Evolutionary conservation across 1,140 invertebrate genomes (phyloP), one percentile per base, ranked within the genome.

Genomic region (Copidosoma floridanum): DNA sequence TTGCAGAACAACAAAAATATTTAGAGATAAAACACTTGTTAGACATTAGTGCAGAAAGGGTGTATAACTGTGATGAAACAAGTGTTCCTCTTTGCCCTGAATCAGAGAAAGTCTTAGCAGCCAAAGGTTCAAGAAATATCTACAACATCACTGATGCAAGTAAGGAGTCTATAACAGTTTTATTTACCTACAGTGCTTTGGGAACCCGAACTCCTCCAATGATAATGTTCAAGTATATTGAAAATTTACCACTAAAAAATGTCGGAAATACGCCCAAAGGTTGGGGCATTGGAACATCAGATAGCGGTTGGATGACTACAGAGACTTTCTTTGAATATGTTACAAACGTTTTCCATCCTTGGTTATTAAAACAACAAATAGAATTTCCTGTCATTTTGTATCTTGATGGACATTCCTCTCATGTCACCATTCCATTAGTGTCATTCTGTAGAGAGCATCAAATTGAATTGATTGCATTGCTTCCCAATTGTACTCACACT

Each of bases 261-360:
- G 44, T 64, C 7, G 10, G 14, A 11, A 59, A 18, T 24, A 44
- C 70, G 23, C 71, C 68, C 3, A 54, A 65, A 40, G 60, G 61
- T 8, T 76, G 73, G 73, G 65, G 61, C 2, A 65, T 74, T 26
- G 77, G 79, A 7, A 60, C 61, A 50, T 74, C 73, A 16, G 71
- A 78, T 20, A 71, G 44, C 60, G 74, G 77, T 0, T 82, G 80
- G 78, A 81, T 79, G 78, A 81, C 67, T 44, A 61, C 59, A 16
- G 68, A 69, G 61, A 68, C 64, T n/a, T n/a, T n/a, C n/a, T n/a
- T n/a, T n/a, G n/a, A n/a, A n/a, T n/a, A n/a, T n/a, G n/a, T n/a
- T n/a, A n/a, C n/a, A n/a, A n/a, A n/a, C n/a, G n/a, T n/a, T n/a
- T n/a, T n/a, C n/a, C n/a, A n/a, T n/a, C n/a, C n/a, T 82, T 74